Evolutionary conservation across 2,113 vertebrate species (phyloP).

Genomic region (Urocolius indicus): DNA sequence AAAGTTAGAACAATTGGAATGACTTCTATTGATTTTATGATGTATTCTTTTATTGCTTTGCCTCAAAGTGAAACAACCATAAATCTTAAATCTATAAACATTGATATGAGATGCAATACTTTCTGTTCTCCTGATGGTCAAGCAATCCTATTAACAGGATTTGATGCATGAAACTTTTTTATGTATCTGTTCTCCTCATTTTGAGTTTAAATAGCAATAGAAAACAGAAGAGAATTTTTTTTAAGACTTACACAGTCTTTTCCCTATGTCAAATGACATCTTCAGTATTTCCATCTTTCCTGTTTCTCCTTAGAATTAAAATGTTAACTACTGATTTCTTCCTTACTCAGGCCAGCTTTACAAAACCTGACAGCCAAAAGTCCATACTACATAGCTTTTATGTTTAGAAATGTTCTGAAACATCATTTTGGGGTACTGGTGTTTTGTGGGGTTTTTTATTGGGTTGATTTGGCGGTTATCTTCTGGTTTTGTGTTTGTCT

Average conservation of each 20-base stretch:
- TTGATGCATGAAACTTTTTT: not conserved
- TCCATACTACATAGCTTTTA: not conserved
- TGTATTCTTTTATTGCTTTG: not conserved
- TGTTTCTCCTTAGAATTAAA: not conserved
- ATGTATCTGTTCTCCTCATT: not conserved
- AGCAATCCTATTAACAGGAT: not conserved
- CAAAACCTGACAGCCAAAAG: not conserved
- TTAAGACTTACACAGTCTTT: not conserved
- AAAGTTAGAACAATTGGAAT: not conserved
- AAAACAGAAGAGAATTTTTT: not conserved
- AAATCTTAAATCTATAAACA: not conserved
- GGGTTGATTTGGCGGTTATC: not conserved
- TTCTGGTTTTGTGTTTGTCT: not conserved
- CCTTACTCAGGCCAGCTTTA: not conserved
- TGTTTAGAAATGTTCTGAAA: not conserved
- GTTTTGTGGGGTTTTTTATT: not conserved
- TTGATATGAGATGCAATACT: not conserved
- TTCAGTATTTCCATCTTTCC: not conserved
- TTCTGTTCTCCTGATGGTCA: not conserved
- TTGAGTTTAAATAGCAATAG: not conserved
- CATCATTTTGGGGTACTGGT: not conserved
- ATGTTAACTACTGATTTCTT: not conserved
- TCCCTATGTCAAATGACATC: not conserved
- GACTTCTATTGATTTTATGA: not conserved
- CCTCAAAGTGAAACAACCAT: not conserved